Evolutionary conservation across 2,113 vertebrate species (phyloP).

Genomic region (Periophthalmus modestus): DNA sequence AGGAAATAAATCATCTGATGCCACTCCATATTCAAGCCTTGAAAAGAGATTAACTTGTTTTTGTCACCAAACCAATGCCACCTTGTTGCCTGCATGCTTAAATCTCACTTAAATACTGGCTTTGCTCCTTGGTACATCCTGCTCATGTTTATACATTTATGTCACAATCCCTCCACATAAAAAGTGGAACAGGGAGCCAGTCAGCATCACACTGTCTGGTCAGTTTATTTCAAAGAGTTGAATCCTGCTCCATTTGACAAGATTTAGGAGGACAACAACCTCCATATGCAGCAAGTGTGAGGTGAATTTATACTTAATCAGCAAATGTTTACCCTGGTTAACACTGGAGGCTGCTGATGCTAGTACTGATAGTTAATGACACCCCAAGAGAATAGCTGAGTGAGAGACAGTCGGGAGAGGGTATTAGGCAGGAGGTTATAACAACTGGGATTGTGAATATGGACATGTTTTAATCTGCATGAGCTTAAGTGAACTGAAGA

Average conservation of each 20-base stretch:
- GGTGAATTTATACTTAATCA: conserved; percentile 17
- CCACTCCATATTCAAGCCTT: background rate
- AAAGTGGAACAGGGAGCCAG: conserved; percentile 11
- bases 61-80: conserved; percentile 7
- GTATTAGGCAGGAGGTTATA: background rate
- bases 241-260: conserved; percentile 29
- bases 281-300: background rate
- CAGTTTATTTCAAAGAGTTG: conserved; percentile 14
- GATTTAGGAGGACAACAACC: conserved; percentile 19
- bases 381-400: conserved; percentile 19
- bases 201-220: conserved; percentile 34
- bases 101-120: conserved; percentile 16
- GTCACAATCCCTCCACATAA: background rate
- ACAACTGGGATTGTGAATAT: background rate
- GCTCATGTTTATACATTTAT: conserved; percentile 33
- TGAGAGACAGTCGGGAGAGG: conserved; percentile 9
- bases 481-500: no score
- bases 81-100: background rate
- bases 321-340: background rate
- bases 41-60: background rate
- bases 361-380: conserved; percentile 39
- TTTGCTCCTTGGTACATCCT: conserved; percentile 6
- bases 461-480: no score
- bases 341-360: conserved; percentile 28
- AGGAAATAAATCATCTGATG: background rate